A percentile compares a stretch with the other conserved stretches of the same genome.
Conservation (phyloP, 2,797 vertebrate genomes). For the Lacerta agilis region DNA sequence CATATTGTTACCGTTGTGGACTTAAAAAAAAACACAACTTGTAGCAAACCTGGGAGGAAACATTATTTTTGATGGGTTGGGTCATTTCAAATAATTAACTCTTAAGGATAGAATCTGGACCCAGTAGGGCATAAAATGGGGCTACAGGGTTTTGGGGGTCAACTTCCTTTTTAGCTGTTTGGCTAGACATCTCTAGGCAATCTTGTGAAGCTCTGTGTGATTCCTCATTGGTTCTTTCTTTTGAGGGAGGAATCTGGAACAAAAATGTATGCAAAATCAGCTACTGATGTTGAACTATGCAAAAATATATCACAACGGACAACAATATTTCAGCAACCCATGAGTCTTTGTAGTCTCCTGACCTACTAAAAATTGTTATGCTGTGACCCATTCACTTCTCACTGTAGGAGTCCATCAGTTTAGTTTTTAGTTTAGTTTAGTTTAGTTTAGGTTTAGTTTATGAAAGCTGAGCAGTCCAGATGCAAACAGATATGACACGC, state of each 20-base stretch:
- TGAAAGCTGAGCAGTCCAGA: conserved; percentile 26
- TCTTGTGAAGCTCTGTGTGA: background rate
- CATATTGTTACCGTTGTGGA: too few relatives aligned
- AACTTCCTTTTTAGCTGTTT: background rate
- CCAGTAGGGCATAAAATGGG: too few relatives aligned
- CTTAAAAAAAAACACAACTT: too few relatives aligned
- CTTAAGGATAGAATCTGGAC: background rate
- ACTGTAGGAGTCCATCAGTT: conserved; percentile 33
- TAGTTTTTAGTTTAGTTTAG: background rate
- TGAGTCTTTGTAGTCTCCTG: conserved; percentile 14
- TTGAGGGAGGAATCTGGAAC: background rate
- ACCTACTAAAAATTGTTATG: background rate
- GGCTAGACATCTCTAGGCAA: background rate
- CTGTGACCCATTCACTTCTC: background rate
- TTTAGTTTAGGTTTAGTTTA: background rate
- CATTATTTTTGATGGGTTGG: too few relatives aligned
- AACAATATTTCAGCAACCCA: conserved; percentile 26
- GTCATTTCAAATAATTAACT: too few relatives aligned
- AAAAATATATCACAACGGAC: conserved; percentile 28
- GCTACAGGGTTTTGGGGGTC: background rate
- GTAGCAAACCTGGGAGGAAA: too few relatives aligned
- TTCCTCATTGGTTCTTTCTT: background rate
- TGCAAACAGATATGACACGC: conserved; percentile 41
- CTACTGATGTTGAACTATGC: background rate
- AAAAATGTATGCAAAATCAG: background rate